A percentile compares a stretch with the other conserved stretches of the same genome.
Conservation (phyloP, 2,797 vertebrate species). For the Gallinago solitaria region DNA sequence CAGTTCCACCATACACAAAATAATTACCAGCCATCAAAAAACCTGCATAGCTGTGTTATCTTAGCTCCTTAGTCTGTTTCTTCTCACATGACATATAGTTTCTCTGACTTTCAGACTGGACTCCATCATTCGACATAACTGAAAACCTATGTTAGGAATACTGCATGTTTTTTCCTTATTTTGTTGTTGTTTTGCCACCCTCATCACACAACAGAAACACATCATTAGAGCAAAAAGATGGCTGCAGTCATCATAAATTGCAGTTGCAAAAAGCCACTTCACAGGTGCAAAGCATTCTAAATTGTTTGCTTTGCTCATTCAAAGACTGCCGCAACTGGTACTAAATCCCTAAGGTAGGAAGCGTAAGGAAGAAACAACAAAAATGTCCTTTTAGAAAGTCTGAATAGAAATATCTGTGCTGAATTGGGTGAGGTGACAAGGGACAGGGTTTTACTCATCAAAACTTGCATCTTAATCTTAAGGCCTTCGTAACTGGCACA, state of each 20-base stretch:
- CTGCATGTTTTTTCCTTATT: background rate
- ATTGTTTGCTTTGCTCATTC: background rate
- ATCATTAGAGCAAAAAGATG: background rate
- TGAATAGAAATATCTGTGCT: background rate
- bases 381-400: background rate
- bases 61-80: constrained; percentile 43
- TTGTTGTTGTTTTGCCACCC: background rate
- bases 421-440: accelerated
- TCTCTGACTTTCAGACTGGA: constrained; percentile 24
- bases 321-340: background rate
- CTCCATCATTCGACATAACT: background rate
- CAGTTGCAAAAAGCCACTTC: background rate
- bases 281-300: background rate
- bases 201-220: background rate
- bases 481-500: background rate
- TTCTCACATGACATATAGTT: constrained; percentile 51
- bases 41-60: constrained; percentile 48
- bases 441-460: background rate
- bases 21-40: constrained; percentile 17
- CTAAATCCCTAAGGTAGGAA: background rate
- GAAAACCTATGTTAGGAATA: background rate
- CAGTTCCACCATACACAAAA: background rate
- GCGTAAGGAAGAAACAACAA: background rate
- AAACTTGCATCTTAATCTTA: background rate
- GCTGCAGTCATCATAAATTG: background rate